Conservation (phyloP, 1,140 invertebrate genomes). For the Scaptodrosophila lebanonensis region DNA sequence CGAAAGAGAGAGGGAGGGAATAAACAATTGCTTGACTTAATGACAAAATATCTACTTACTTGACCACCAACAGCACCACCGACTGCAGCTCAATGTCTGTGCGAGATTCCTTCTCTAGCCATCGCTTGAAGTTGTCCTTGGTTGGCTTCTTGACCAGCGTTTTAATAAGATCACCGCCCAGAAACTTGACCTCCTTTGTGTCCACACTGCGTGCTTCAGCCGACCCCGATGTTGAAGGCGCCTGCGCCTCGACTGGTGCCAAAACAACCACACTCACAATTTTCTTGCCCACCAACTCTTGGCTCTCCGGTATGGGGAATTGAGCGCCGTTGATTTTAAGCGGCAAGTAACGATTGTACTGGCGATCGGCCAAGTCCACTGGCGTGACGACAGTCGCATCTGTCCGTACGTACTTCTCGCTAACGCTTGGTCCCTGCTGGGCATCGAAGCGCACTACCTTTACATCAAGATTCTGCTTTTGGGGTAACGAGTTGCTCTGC, state of each 20-base stretch:
- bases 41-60: slow-evolving; percentile 79
- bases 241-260: slow-evolving; percentile 82
- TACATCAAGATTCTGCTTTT: slow-evolving; percentile 84
- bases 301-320: slow-evolving; percentile 87
- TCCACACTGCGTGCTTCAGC: slow-evolving; percentile 69
- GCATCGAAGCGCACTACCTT: slow-evolving; percentile 90
- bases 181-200: slow-evolving; percentile 80
- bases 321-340: slow-evolving; percentile 89
- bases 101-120: slow-evolving; percentile 86
- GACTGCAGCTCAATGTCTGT: slow-evolving; percentile 85
- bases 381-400: slow-evolving; percentile 86
- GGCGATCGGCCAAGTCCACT: slow-evolving; percentile 84
- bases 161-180: slow-evolving; percentile 85
- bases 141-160: slow-evolving; percentile 85
- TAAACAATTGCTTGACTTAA: not conserved
- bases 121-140: slow-evolving; percentile 86
- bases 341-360: slow-evolving; percentile 89
- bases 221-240: slow-evolving; percentile 73
- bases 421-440: slow-evolving; percentile 84
- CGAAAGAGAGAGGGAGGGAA: not conserved
- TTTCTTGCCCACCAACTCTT: slow-evolving; percentile 84
- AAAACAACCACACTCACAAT: slow-evolving; percentile 89
- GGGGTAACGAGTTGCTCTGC: slow-evolving; percentile 73
- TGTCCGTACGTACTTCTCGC: slow-evolving; percentile 84
- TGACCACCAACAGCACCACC: slow-evolving; percentile 87